These are phyloP conservation scores for Biston stratarius DNA, from an alignment of 2,888 invertebrate genomes.

Conservation along the genomic window DNA sequence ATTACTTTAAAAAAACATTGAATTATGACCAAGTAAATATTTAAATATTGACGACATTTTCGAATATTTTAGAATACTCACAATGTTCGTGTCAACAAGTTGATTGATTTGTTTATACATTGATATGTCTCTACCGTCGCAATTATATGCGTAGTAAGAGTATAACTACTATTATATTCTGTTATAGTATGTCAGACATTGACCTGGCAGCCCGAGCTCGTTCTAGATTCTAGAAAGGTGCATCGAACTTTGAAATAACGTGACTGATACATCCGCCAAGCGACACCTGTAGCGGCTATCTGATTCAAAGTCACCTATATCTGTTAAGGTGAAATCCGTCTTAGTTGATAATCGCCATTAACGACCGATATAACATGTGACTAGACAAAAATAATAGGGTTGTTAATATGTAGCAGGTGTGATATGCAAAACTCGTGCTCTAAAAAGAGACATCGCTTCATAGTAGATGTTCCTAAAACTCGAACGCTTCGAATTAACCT, in stretches of 20 bases:
- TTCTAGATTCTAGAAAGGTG: constrained; percentile 41
- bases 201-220: constrained; percentile 45
- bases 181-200: constrained; percentile 48
- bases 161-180: neutral
- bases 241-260: constrained; percentile 33
- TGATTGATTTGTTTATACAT: constrained; percentile 26
- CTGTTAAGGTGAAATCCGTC: neutral
- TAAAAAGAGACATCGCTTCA: too few relatives aligned
- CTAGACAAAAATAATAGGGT: constrained; percentile 12
- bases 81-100: neutral
- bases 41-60: too few relatives aligned
- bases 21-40: too few relatives aligned
- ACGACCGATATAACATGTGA: constrained; percentile 20
- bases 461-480: too few relatives aligned
- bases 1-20: too few relatives aligned
- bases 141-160: constrained; percentile 8
- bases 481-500: too few relatives aligned
- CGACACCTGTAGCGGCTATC: constrained; percentile 9
- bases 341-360: constrained; percentile 11
- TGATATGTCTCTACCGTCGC: constrained; percentile 13
- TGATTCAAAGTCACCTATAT: constrained; percentile 2
- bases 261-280: constrained; percentile 11
- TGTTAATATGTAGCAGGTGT: neutral
- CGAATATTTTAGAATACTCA: too few relatives aligned
- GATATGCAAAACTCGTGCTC: neutral